phyloP scores from a whole-genome alignment of 2,113 vertebrate species.

The Caretta caretta region DNA sequence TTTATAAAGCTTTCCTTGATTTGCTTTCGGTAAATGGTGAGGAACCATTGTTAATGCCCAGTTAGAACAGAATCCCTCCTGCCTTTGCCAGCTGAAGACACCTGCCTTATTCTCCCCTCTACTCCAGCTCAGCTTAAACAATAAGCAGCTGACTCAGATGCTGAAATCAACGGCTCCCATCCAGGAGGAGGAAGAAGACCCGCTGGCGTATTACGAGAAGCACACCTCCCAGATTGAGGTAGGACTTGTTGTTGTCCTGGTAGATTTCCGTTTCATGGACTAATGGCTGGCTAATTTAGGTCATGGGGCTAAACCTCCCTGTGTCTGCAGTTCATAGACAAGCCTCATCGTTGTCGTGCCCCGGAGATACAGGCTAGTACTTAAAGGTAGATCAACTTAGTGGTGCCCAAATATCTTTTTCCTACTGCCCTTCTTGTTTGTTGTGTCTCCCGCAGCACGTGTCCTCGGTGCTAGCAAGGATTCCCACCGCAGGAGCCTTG shows the following conservation, averaged over 20 bases:
- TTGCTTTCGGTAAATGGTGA: slow-evolving; percentile 15
- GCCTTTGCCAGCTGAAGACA: neutral
- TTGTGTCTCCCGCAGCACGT: neutral
- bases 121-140: slow-evolving; percentile 92
- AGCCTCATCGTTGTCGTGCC: neutral
- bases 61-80: neutral
- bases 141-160: slow-evolving; percentile 94
- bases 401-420: neutral
- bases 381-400: neutral
- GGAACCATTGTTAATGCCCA: neutral
- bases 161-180: slow-evolving; percentile 86
- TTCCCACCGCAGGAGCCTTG: neutral
- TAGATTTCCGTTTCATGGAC: neutral
- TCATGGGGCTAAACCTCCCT: neutral
- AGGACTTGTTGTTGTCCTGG: neutral
- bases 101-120: neutral
- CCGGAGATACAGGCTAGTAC: neutral
- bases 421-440: neutral
- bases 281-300: fast-evolving
- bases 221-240: slow-evolving; percentile 95
- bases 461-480: neutral
- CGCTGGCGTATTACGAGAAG: slow-evolving; percentile 90
- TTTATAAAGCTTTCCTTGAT: slow-evolving; percentile 40
- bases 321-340: fast-evolving
- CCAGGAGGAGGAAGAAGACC: slow-evolving; percentile 90